Base-by-base conservation (phyloP, 2,113 vertebrate genomes). In the Heterocephalus glaber region DNA sequence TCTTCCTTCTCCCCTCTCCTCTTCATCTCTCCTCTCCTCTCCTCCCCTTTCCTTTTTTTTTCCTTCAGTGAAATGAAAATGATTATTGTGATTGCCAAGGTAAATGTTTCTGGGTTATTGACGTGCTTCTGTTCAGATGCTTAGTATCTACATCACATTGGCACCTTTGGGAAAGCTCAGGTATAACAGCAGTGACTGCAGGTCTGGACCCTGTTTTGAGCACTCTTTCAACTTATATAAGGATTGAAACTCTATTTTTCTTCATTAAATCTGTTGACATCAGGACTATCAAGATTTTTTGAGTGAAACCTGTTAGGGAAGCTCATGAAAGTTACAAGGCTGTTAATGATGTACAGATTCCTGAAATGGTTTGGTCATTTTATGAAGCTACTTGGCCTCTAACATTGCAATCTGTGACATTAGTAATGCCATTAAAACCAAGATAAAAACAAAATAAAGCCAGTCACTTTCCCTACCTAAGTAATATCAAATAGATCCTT, bases 101-200 rank as follows among this genome's bases (percentile, higher is more conserved):
- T 74, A 47, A 9, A 41, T 49, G 28, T 35, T 11, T 60, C 77
- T 88, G 76, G 14, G n/a, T 16, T 95, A 1, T 77, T 77, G 49
- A 47, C 30, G 3, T 72, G 28, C 52, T 85, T 92, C 91, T 49
- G 12, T 84, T 95, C 47, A 70, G 26, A 72, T 65, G 14, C 30
- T 7, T 1, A 11, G 4, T 38, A 22, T 1, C 10, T 70, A 10
- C 13, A 58, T 38, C 11, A 24, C 19, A 33, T 6, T 11, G 76
- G 41, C 13, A 44, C 19, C 20, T 28, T 35, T 6, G 12, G 60
- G 35, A 79, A 85, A 74, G 7, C 70, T 82, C 76, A 44, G 16
- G 1, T 77, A 14, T 66, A 47, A 66, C 0, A 1, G n/a, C 2
- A 24, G 0, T 12, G 7, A 66, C 28, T 66, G 22, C 22, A 49